Evolutionary conservation across 2,888 invertebrate species (phyloP).

Genomic region (Drosophila nr. perissopoda): DNA sequence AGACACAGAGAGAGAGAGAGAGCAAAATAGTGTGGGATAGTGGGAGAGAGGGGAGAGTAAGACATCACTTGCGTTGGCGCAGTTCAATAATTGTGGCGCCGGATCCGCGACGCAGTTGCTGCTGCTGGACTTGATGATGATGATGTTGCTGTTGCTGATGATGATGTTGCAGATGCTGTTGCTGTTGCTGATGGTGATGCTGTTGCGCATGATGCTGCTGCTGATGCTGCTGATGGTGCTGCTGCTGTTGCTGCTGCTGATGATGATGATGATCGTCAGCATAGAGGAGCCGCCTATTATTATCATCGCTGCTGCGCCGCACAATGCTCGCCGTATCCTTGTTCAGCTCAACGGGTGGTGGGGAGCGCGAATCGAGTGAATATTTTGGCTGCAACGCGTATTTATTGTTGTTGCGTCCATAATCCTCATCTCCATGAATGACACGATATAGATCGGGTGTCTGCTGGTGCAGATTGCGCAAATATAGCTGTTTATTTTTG

Average conservation of each 20-base stretch:
- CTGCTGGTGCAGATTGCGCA: slow-evolving; percentile 89
- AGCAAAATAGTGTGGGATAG: neutral
- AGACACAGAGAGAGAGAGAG: neutral
- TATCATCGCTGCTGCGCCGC: slow-evolving; percentile 85
- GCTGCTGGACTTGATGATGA: slow-evolving; percentile 41
- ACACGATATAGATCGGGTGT: slow-evolving; percentile 91
- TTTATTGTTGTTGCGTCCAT: slow-evolving; percentile 48
- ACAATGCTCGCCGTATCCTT: slow-evolving; percentile 85
- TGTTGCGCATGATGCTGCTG: slow-evolving; percentile 21
- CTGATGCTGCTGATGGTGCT: slow-evolving; percentile 19
- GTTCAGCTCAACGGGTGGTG: slow-evolving; percentile 83
- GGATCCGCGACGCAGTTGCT: slow-evolving; percentile 82
- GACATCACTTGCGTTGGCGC: slow-evolving; percentile 81
- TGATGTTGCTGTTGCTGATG: slow-evolving; percentile 53
- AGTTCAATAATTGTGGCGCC: slow-evolving; percentile 88
- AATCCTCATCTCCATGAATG: slow-evolving; percentile 88
- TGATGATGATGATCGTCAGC: slow-evolving; percentile 64
- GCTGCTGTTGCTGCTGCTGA: slow-evolving; percentile 15
- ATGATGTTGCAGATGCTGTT: slow-evolving; percentile 66
- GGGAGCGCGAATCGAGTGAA: slow-evolving; percentile 83
- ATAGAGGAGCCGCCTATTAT: slow-evolving; percentile 46
- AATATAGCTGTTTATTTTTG: slow-evolving; percentile 88
- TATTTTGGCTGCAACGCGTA: slow-evolving; percentile 76
- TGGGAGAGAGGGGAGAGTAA: neutral
- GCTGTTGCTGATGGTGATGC: slow-evolving; percentile 40